Base-by-base conservation (phyloP, 2,113 vertebrate genomes). In the Ramphastos sulfuratus region DNA sequence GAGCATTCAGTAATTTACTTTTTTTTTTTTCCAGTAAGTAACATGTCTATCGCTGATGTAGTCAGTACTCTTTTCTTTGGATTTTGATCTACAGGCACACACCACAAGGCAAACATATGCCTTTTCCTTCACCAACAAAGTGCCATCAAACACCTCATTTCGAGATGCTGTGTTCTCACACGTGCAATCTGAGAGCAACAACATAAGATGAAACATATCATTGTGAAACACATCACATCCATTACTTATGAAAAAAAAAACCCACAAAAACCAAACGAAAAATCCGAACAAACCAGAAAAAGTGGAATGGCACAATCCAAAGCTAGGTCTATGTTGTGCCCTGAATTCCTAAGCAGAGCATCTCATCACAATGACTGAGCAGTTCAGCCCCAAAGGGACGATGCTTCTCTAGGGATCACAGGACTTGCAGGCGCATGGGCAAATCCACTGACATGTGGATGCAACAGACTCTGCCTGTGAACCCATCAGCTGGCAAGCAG, bases 81-180 rank as follows among this genome's bases (percentile, higher is more conserved):
- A 75, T 88, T 92, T 84, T 84, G 77, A 91, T 83, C 54, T 76
- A 88, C 61, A 87, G 30, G 66, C 78, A 64, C 59, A 59, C 66
- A 88, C 27, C 77, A 94, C 73, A 90, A 94, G 73, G 90, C 70
- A 94, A 96, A 75, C 90, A 92, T 90, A 94, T 95, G 95, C 77
- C 90, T 96, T 89, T 86, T 81, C 59, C 64, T 74, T 89, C 92
- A 88, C 76, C 94, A 88, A 93, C 55, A 61, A 83, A 92, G 66
- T 82, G 92, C 70, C 90, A 84, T 86, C 92, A 93, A 90, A 78
- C 91, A 82, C 58, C 0, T 85, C 66, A 59, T 93, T 92, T 84
- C 0, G 50, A 88, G 93, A 92, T 84, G 77, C 76, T 95, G 87
- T 76, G 76, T 94, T 95, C 91, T 95, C 91, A 94, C 93, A 94